A percentile compares a stretch with the other conserved stretches of the same genome.
Conservation (phyloP, 2,888 invertebrate genomes). For the Fragum fragum region DNA sequence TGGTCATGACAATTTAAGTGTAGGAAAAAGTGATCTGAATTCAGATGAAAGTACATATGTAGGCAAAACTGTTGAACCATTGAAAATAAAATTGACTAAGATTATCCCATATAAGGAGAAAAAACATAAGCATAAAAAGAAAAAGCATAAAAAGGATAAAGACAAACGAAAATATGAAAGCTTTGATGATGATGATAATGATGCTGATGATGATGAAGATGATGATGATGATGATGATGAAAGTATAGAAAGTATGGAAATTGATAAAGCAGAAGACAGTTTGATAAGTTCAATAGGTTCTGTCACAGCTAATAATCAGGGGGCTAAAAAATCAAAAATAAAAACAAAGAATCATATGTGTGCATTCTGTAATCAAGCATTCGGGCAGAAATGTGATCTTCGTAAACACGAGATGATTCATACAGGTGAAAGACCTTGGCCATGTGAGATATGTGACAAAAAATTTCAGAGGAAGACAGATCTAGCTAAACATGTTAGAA, state of each 20-base stretch:
- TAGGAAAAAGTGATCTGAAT: constrained; percentile 7
- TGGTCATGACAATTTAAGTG: constrained; percentile 12
- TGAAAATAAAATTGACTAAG: constrained; percentile 65
- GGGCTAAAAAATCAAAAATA: constrained; percentile 39
- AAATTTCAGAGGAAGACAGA: constrained; percentile 62
- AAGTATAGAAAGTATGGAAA: constrained; percentile 10
- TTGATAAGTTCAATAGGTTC: constrained; percentile 32
- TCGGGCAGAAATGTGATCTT: constrained; percentile 65
- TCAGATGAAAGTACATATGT: constrained; percentile 49
- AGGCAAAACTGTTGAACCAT: constrained; percentile 63
- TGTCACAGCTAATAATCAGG: constrained; percentile 8
- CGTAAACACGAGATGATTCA: constrained; percentile 64
- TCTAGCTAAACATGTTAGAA: constrained; percentile 60
- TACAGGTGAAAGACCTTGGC: constrained; percentile 63
- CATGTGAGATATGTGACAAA: constrained; percentile 65
- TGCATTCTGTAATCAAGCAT: constrained; percentile 61
- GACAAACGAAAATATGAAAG: constrained; percentile 41
- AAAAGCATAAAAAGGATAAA: constrained; percentile 59
- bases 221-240: constrained; percentile 6
- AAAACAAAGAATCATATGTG: constrained; percentile 65
- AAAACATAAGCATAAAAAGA: constrained; percentile 64
- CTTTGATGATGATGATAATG: constrained; percentile 3
- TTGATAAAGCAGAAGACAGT: constrained; percentile 20
- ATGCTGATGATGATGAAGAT: constrained; percentile 10
- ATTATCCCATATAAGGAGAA: constrained; percentile 64